These are phyloP conservation scores for Lasioglossum calceatum DNA, from an alignment of 2,888 invertebrate genomes.

Conservation along the genomic window DNA sequence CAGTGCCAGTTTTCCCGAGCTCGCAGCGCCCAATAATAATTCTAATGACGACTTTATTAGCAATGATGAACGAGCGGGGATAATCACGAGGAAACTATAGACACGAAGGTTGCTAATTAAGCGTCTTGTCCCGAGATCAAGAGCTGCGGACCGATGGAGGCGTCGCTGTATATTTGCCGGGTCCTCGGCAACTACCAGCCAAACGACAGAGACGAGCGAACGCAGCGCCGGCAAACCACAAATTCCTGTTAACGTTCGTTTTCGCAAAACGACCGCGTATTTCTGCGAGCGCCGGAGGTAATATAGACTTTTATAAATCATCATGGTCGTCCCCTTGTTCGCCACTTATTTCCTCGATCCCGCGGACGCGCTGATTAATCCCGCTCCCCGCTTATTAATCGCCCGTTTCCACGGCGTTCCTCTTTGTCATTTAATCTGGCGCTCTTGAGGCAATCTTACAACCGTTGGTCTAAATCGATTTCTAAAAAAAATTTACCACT, in stretches of 20 bases:
- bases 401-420: neutral
- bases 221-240: slow-evolving; percentile 46
- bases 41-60: neutral
- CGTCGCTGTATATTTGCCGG: neutral
- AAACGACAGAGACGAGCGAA: slow-evolving; percentile 49
- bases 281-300: neutral
- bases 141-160: neutral
- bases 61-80: neutral
- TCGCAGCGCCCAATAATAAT: neutral
- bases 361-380: slow-evolving; percentile 20
- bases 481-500: neutral
- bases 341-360: neutral
- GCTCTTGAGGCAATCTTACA: neutral
- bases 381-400: neutral
- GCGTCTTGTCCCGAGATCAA: neutral
- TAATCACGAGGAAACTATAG: neutral
- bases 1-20: neutral
- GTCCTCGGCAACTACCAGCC: slow-evolving; percentile 15
- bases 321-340: neutral
- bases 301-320: slow-evolving; percentile 26
- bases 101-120: neutral
- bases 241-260: slow-evolving; percentile 55
- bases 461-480: neutral
- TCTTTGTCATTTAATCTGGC: slow-evolving; percentile 5
- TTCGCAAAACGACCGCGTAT: slow-evolving; percentile 31